Conservation (phyloP, 1,140 invertebrate species). For the Musca vetustissima region DNA sequence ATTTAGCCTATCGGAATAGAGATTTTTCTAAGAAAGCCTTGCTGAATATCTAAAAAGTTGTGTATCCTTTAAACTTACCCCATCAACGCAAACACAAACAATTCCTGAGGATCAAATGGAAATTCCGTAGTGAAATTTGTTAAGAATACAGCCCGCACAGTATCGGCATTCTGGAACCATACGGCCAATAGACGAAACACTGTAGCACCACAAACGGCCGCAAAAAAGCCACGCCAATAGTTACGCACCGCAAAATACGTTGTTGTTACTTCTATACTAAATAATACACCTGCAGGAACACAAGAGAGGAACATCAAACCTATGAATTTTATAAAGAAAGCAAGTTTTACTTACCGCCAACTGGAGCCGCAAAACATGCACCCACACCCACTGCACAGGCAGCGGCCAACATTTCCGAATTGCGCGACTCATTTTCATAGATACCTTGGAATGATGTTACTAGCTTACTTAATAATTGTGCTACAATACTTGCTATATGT, state of each 20-base stretch:
- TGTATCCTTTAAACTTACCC: too few species aligned
- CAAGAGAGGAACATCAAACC: slow-evolving; percentile 34
- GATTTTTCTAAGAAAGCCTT: background rate
- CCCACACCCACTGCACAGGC: slow-evolving; percentile 96
- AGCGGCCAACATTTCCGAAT: slow-evolving; percentile 92
- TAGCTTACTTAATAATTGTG: slow-evolving; percentile 87
- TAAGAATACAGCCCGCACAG: slow-evolving; percentile 92
- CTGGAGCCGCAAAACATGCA: slow-evolving; percentile 92
- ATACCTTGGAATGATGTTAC: slow-evolving; percentile 93
- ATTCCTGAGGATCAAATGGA: slow-evolving; percentile 96
- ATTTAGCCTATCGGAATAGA: background rate
- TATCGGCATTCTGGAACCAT: slow-evolving; percentile 93
- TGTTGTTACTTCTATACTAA: slow-evolving; percentile 98
- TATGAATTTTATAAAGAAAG: slow-evolving; percentile 5
- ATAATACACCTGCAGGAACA: slow-evolving; percentile 78
- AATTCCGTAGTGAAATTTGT: slow-evolving; percentile 95
- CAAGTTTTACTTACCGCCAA: slow-evolving; percentile 73
- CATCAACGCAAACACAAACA: slow-evolving; percentile 91
- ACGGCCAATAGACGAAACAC: slow-evolving; percentile 91
- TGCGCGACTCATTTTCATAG: slow-evolving; percentile 92
- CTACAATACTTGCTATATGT: slow-evolving; percentile 95
- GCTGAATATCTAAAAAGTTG: too few species aligned
- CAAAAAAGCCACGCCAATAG: slow-evolving; percentile 99
- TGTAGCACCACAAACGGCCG: slow-evolving; percentile 94
- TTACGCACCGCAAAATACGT: slow-evolving; percentile 98